Conservation (phyloP, 2,888 invertebrate species). For the Mycalesis mineus region DNA sequence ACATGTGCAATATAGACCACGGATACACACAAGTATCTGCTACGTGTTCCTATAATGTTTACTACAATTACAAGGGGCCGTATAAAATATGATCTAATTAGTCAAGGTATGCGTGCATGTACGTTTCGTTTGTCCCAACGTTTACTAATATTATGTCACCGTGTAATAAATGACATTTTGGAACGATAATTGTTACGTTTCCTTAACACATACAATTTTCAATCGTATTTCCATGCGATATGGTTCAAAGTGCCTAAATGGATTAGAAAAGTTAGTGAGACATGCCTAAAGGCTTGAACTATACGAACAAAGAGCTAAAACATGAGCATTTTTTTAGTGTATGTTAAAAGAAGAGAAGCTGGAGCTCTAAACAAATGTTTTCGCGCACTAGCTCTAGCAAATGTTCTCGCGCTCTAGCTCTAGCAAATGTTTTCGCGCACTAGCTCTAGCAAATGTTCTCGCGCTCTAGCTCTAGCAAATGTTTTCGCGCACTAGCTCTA, state of each 20-base stretch:
- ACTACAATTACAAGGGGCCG: neutral
- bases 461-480: no score
- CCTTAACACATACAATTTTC: neutral
- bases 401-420: no score
- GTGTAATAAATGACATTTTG: slow-evolving; percentile 16
- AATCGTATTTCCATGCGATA: neutral
- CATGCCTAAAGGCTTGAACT: slow-evolving; percentile 9
- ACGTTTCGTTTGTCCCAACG: slow-evolving; percentile 3
- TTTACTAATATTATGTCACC: slow-evolving; percentile 18
- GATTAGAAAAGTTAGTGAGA: slow-evolving; percentile 12
- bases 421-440: no score
- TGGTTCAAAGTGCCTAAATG: neutral
- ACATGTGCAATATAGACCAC: neutral
- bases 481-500: no score
- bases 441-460: no score
- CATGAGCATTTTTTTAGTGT: slow-evolving; percentile 7
- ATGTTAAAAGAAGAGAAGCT: no score
- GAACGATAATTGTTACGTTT: slow-evolving; percentile 3
- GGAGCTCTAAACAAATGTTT: no score
- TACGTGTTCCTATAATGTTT: neutral
- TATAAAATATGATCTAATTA: slow-evolving; percentile 13
- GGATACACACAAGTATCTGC: neutral
- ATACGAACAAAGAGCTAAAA: no score
- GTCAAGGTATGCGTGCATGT: slow-evolving; percentile 8
- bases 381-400: no score